These are phyloP conservation scores for Sipha flava DNA, from an alignment of 1,140 invertebrate species.

Conservation along the genomic window DNA sequence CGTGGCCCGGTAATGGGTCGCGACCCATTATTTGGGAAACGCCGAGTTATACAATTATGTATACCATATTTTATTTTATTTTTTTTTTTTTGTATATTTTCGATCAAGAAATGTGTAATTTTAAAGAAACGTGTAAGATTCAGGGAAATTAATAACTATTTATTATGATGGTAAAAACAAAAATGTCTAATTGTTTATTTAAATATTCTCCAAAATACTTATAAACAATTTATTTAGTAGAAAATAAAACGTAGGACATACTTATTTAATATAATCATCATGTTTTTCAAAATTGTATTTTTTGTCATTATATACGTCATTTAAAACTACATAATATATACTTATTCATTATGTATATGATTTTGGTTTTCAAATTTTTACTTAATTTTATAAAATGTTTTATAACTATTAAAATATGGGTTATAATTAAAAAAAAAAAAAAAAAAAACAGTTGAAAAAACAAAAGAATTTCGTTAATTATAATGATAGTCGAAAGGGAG, in stretches of 20 bases:
- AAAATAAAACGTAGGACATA: background rate
- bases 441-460: background rate
- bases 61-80: background rate
- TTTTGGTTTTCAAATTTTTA: no score
- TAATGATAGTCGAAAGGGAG: background rate
- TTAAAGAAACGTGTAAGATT: conserved; percentile 13
- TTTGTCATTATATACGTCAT: no score
- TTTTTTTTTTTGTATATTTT: background rate
- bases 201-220: background rate
- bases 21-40: no score
- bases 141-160: conserved; percentile 13
- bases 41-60: conserved; percentile 7
- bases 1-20: no score
- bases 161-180: background rate
- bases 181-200: conserved; percentile 4
- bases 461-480: conserved; percentile 8
- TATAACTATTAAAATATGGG: background rate
- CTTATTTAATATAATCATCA: background rate
- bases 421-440: background rate
- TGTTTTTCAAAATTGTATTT: no score
- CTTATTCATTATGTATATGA: no score
- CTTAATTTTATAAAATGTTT: background rate
- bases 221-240: background rate
- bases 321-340: no score
- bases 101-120: background rate